Percentiles rank a stretch among this genome's conserved stretches.
These are phyloP conservation scores for Phylloscopus collybita DNA, from an alignment of 2,797 vertebrate genomes.

Conservation along the genomic window DNA sequence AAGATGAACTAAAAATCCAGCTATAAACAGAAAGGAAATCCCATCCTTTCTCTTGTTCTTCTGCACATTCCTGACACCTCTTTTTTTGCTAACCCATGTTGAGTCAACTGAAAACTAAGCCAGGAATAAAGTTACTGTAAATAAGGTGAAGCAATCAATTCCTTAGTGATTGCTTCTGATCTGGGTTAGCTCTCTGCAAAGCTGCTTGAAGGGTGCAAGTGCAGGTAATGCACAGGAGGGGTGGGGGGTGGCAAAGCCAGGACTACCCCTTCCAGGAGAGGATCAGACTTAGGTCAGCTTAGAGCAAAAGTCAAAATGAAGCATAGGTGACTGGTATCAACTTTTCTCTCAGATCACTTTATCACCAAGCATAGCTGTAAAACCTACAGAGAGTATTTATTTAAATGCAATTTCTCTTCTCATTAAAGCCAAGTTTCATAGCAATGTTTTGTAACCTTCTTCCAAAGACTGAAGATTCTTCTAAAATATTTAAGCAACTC, in stretches of 20 bases:
- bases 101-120: not conserved
- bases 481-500: not conserved
- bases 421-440: not conserved
- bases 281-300: not conserved
- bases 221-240: not conserved
- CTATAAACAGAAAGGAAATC: not conserved
- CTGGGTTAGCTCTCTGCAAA: not conserved
- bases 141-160: not conserved
- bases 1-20: not conserved
- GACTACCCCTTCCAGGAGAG: not conserved
- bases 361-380: not conserved
- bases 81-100: not conserved
- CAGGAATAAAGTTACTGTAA: not conserved
- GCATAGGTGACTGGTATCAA: no score
- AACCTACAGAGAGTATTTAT: not conserved
- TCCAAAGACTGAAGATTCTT: not conserved
- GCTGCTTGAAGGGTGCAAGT: not conserved
- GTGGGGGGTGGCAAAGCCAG: not conserved
- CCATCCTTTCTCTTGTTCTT: not conserved
- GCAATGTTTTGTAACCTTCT: not conserved
- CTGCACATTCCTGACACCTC: not conserved
- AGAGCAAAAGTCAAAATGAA: not conserved
- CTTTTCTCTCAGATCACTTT: not conserved
- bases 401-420: not conserved
- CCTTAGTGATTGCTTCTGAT: not conserved